Percentiles rank a stretch among this genome's conserved stretches.
Evolutionary conservation across 2,797 vertebrate species (phyloP).

Genomic region (Hirundo rustica): DNA sequence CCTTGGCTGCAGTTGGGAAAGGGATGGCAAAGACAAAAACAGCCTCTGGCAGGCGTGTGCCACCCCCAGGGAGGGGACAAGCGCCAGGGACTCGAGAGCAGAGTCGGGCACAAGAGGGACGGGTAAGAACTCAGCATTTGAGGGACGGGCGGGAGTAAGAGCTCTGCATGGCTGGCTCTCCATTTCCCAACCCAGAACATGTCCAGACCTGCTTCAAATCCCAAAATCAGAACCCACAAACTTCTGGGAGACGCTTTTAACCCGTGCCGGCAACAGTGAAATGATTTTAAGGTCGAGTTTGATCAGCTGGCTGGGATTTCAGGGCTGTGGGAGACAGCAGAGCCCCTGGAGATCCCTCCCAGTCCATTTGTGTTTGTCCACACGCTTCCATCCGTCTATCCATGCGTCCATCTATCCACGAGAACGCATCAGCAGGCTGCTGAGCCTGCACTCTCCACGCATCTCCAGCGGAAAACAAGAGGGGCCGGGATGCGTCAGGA

Average conservation of each 20-base stretch:
- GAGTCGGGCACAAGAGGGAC: rapidly evolving
- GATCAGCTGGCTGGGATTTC: not conserved
- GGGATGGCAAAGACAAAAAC: not conserved
- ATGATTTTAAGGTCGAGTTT: not conserved
- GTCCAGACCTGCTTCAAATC: not conserved
- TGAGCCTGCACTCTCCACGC: not conserved
- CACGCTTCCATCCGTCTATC: not conserved
- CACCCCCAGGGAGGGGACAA: not conserved
- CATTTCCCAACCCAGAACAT: not conserved
- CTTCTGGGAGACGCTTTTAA: not conserved
- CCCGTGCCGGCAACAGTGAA: rapidly evolving
- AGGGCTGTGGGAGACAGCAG: not conserved
- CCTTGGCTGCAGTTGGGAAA: not conserved
- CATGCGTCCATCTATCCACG: not conserved
- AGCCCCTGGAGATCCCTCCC: not conserved
- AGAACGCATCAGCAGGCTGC: not conserved
- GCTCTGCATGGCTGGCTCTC: not conserved
- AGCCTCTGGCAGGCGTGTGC: not conserved
- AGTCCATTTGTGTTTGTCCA: rapidly evolving
- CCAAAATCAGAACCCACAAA: not conserved
- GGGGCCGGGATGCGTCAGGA: not conserved
- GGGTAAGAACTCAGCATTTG: rapidly evolving
- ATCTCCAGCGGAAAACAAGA: not conserved
- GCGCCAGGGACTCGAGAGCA: not conserved
- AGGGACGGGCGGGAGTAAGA: not conserved